Evolutionary conservation across 2,888 invertebrate genomes (phyloP), one percentile per base, ranked within the genome.

Genomic region (Phrixothrix hirtus): DNA sequence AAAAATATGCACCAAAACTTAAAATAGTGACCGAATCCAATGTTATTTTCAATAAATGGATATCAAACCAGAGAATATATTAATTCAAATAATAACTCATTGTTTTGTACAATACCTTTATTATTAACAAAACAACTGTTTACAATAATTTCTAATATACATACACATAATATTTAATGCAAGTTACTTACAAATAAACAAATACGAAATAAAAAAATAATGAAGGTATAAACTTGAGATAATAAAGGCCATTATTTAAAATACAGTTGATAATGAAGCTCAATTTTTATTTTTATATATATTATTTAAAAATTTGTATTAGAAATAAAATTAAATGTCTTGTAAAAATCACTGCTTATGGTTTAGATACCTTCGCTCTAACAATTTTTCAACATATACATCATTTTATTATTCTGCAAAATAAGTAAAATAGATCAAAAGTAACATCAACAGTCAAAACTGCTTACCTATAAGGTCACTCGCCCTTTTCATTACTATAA

Each of bases 401-500:
- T n/a, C n/a, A n/a, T n/a, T n/a, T n/a, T n/a, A n/a, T n/a, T n/a
- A n/a, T n/a, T n/a, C n/a, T n/a, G n/a, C n/a, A n/a, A n/a, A n/a
- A n/a, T n/a, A n/a, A n/a, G n/a, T n/a, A n/a, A n/a, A n/a, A n/a
- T n/a, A n/a, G n/a, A n/a, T n/a, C n/a, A n/a, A 21, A 21, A 3
- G 21, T 21, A 21, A 21, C 3, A 5, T 7, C 21, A 7, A 21
- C 21, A 21, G n/a, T 21, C 4, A 21, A 21, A 21, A 21, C 21
- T 21, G 7, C 21, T 7, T 21, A 21, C 21, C n/a, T n/a, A n/a
- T n/a, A n/a, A n/a, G 7, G 21, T 70, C 68, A 69, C 68, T 73
- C 70, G 9, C 59, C 61, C 39, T 55, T 63, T 38, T 69, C 69
- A 41, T 61, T 63, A 41, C 64, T 65, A 9, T 53, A 65, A 58